Percentiles rank a stretch among this genome's conserved stretches.
Conservation (phyloP, 2,888 invertebrate genomes). For the Rotaria magnacalcarata region DNA sequence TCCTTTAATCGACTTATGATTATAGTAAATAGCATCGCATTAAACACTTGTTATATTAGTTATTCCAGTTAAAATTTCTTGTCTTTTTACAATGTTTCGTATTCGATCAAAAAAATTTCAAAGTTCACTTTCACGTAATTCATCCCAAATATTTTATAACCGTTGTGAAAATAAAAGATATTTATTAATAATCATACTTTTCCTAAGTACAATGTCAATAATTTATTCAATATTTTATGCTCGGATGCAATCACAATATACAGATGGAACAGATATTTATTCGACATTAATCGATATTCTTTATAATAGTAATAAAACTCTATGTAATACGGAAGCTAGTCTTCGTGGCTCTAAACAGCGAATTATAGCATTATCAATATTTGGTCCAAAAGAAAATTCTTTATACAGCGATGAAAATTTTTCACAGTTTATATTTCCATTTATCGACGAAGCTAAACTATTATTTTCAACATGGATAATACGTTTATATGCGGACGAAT, state of each 20-base stretch:
- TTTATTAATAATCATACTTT: background rate
- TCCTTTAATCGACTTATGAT: no score
- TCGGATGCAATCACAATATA: background rate
- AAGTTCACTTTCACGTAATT: background rate
- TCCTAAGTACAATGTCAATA: background rate
- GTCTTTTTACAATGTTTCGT: background rate
- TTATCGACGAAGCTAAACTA: background rate
- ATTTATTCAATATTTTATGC: background rate
- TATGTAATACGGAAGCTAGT: background rate
- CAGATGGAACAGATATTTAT: background rate
- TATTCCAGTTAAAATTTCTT: no score
- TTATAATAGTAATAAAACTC: background rate
- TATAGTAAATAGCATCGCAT: no score
- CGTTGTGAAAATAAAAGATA: background rate
- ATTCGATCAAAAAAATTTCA: background rate
- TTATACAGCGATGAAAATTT: background rate
- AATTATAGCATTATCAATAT: background rate
- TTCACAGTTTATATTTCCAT: constrained; percentile 4
- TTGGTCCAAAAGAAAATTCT: constrained; percentile 30
- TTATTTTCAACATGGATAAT: background rate
- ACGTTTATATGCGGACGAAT: background rate
- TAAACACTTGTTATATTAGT: no score
- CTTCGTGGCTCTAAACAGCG: constrained; percentile 5
- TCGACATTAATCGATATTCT: background rate
- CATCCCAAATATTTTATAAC: background rate